Evolutionary conservation across 2,113 vertebrate species (phyloP).

Genomic region (Pangasianodon hypophthalmus): DNA sequence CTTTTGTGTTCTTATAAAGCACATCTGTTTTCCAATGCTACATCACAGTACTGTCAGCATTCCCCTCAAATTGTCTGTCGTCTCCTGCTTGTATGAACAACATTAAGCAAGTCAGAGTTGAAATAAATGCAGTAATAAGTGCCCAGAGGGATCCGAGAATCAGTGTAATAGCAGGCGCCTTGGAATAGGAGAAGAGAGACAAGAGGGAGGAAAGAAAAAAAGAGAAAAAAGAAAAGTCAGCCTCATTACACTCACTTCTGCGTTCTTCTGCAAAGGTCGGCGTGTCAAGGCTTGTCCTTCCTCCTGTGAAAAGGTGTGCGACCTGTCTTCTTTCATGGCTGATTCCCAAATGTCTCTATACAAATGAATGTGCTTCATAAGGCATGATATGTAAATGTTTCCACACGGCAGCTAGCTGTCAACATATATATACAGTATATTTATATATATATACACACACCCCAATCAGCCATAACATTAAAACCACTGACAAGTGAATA

Average conservation of each 20-base stretch:
- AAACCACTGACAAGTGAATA: neutral
- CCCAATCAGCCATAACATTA: neutral
- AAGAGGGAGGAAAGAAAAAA: neutral
- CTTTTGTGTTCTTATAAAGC: neutral
- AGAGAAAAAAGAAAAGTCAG: slow-evolving; percentile 60
- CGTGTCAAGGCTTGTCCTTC: slow-evolving; percentile 68
- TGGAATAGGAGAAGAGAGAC: slow-evolving; percentile 58
- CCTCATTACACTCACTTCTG: slow-evolving; percentile 71
- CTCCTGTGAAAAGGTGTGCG: slow-evolving; percentile 56
- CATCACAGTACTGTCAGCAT: slow-evolving; percentile 37
- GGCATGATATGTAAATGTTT: neutral
- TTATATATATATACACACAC: neutral
- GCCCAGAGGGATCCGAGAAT: slow-evolving; percentile 67
- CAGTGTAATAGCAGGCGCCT: slow-evolving; percentile 75
- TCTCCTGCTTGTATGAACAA: slow-evolving; percentile 66
- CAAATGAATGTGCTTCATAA: neutral
- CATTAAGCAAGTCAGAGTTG: slow-evolving; percentile 71
- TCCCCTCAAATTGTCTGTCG: slow-evolving; percentile 47
- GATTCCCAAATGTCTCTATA: neutral
- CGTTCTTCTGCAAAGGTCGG: slow-evolving; percentile 66
- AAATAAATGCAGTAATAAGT: slow-evolving; percentile 76
- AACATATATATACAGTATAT: too few species aligned
- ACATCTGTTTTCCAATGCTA: neutral
- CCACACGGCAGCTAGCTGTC: too few species aligned
- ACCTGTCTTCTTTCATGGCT: slow-evolving; percentile 52